phyloP scores from a whole-genome alignment of 2,113 vertebrate genomes.

The Amblyopsis rosae region DNA sequence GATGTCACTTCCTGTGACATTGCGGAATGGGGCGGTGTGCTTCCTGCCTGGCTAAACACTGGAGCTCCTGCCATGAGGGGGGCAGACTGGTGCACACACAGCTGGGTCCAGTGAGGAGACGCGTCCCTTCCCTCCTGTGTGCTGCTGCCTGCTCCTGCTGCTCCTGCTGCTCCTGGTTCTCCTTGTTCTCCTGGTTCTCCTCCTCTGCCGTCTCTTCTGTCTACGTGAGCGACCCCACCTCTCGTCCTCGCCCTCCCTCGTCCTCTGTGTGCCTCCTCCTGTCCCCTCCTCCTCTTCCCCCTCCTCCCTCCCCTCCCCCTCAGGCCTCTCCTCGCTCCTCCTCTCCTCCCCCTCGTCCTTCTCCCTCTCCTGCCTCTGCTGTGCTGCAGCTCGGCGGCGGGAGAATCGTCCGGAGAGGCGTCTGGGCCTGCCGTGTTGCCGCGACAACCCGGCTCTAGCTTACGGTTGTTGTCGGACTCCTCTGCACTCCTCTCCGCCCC shows the following conservation, averaged over 20 bases:
- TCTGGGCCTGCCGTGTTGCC: no score
- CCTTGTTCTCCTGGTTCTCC: neutral
- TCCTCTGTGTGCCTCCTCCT: slow-evolving; percentile 11
- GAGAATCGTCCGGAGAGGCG: no score
- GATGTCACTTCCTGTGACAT: slow-evolving; percentile 15
- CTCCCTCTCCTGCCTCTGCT: slow-evolving; percentile 8
- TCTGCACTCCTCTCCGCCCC: neutral
- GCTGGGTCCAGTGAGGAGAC: slow-evolving; percentile 70
- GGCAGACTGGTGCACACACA: slow-evolving; percentile 70
- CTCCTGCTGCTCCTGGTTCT: slow-evolving; percentile 38
- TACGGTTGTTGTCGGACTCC: neutral
- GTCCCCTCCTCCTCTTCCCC: neutral
- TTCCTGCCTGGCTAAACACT: neutral
- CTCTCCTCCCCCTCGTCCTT: neutral
- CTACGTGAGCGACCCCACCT: neutral
- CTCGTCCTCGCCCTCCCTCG: neutral
- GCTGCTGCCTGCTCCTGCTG: slow-evolving; percentile 56
- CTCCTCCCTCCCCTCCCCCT: slow-evolving; percentile 20
- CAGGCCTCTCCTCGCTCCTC: slow-evolving; percentile 35
- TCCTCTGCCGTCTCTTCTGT: slow-evolving; percentile 41
- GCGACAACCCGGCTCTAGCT: no score
- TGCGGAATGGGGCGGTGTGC: neutral
- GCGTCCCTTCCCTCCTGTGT: slow-evolving; percentile 56
- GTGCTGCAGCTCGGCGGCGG: no score
- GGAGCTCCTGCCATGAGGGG: slow-evolving; percentile 50